A percentile compares a stretch with the other conserved stretches of the same genome.
phyloP scores from a whole-genome alignment of 2,113 vertebrate genomes.

The Uropsilus gracilis region DNA sequence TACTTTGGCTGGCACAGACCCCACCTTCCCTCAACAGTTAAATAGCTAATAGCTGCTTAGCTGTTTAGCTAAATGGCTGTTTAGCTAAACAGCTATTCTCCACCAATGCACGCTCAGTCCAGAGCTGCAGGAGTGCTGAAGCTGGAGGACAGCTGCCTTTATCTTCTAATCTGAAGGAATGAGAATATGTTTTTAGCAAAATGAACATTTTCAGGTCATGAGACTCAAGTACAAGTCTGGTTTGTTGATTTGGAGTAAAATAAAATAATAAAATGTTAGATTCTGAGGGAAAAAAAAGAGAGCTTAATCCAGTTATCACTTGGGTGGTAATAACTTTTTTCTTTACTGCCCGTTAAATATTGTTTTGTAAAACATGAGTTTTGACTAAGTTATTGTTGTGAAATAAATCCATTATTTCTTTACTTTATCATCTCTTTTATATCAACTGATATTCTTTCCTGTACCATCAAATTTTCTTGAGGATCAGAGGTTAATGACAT shows the following conservation, averaged over 20 bases:
- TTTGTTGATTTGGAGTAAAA: slow-evolving; percentile 48
- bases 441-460: not conserved
- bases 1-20: not conserved
- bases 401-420: not conserved
- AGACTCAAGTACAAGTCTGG: slow-evolving; percentile 3
- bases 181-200: slow-evolving; percentile 41
- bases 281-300: slow-evolving; percentile 54
- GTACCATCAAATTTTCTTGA: slow-evolving; percentile 18
- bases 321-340: slow-evolving; percentile 28
- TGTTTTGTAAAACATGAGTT: not conserved
- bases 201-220: slow-evolving; percentile 53
- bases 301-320: slow-evolving; percentile 54
- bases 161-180: not conserved
- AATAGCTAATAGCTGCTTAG: no score
- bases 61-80: no score
- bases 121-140: not conserved
- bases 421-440: not conserved
- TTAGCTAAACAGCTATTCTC: not conserved
- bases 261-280: slow-evolving; percentile 60
- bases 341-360: slow-evolving; percentile 17
- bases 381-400: not conserved
- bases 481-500: not conserved
- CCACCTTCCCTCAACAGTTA: not conserved
- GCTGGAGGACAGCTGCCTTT: not conserved
- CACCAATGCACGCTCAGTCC: not conserved